Evolutionary conservation across 2,113 vertebrate genomes (phyloP), one percentile per base, ranked within the genome.

Genomic region (Pseudorhombus dupliciocellatus): DNA sequence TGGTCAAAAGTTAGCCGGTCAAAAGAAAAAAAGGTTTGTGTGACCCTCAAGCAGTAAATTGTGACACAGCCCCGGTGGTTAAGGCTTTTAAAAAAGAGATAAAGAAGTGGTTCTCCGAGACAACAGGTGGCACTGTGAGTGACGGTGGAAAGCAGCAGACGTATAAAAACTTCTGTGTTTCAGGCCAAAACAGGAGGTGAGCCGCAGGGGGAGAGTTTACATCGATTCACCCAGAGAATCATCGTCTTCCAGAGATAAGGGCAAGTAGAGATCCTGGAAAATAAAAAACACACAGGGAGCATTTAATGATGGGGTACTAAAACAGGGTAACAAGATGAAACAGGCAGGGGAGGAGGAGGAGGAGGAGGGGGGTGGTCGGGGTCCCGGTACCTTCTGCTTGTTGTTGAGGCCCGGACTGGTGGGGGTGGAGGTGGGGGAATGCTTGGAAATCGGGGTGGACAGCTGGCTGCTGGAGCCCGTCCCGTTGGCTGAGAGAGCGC

Each of bases 391-490:
- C 97, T 99, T 99, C 94, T 98, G 96, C 94, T 98, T 98, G 87
- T 95, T 96, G 90, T 94, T 94, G 88, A 93, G 96, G 65, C 95
- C 96, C 58, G 97, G 97, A 81, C 97, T 99, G 88, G 96, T 98
- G 14, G 97, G 97, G 66, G 96, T 97, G 84, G 97, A 99, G 91
- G 97, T 97, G 18, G 97, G 97, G 76, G 97, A 99, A 92, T 98
- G 97, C 94, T 99, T 99, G 87, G 97, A 99, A 86, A 97, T 96
- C 68, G 97, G 97, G 70, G 97, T 99, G 87, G 97, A 99, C 68
- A 99, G 93, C 90, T 99, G 97, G 88, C 97, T 99, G 94, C 97
- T 98, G 80, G 97, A 99, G 81, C 87, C 92, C 0, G 97, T 99
- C 84, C 97, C 97, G 63, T 98, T 97, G 87, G 95, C 97, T 99